A percentile compares a stretch with the other conserved stretches of the same genome.
These are phyloP conservation scores for Thymelicus sylvestris DNA, from an alignment of 2,888 invertebrate species.

Conservation along the genomic window DNA sequence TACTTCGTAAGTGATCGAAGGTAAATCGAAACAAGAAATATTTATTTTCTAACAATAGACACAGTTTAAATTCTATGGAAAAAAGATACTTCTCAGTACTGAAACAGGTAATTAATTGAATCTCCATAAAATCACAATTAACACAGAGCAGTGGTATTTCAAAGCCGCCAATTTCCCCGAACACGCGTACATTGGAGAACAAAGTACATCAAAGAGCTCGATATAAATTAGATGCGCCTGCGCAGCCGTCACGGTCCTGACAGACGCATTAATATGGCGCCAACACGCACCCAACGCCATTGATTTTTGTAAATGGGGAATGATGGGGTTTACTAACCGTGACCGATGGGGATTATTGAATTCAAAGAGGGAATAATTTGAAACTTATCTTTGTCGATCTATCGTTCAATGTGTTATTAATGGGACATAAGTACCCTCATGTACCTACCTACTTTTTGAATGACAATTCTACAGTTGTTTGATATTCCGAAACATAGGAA, in stretches of 20 bases:
- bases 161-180: slow-evolving; percentile 53
- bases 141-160: slow-evolving; percentile 39
- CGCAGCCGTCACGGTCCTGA: slow-evolving; percentile 58
- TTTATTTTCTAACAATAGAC: too few species aligned
- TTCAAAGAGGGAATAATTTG: slow-evolving; percentile 45
- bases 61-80: neutral
- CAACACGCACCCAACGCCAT: slow-evolving; percentile 46
- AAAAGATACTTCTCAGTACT: neutral
- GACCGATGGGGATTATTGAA: slow-evolving; percentile 60
- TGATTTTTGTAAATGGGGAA: slow-evolving; percentile 47
- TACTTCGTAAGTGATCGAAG: too few species aligned
- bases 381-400: slow-evolving; percentile 10
- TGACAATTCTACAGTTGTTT: too few species aligned
- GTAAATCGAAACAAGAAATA: too few species aligned
- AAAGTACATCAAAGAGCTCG: slow-evolving; percentile 68
- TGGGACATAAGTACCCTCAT: slow-evolving; percentile 5
- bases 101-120: slow-evolving; percentile 16
- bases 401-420: slow-evolving; percentile 13
- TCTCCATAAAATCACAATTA: slow-evolving; percentile 23
- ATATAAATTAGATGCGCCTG: slow-evolving; percentile 61
- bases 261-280: slow-evolving; percentile 67
- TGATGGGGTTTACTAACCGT: slow-evolving; percentile 57
- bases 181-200: slow-evolving; percentile 48
- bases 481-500: too few species aligned
- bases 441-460: too few species aligned